These are phyloP conservation scores for Ylistrum balloti DNA, from an alignment of 1,140 invertebrate genomes.

Conservation along the genomic window DNA sequence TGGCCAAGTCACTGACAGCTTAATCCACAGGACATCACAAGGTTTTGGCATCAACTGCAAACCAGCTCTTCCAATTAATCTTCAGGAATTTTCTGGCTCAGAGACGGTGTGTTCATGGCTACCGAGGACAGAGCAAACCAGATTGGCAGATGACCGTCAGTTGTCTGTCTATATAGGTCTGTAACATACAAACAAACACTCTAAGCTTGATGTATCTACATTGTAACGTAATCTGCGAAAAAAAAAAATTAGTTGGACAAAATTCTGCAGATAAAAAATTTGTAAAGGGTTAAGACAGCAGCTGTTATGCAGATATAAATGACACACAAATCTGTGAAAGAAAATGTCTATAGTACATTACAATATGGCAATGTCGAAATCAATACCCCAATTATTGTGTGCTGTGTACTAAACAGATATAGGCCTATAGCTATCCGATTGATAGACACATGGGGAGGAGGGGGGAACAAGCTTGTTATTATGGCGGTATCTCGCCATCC, in stretches of 20 bases:
- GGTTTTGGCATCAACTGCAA: conserved; percentile 32
- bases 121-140: not conserved
- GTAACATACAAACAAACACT: not conserved
- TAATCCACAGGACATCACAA: conserved; percentile 38
- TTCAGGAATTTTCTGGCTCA: conserved; percentile 20
- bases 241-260: not conserved
- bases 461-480: not conserved
- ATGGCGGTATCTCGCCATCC: not conserved
- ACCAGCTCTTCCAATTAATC: conserved; percentile 19
- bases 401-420: conserved; percentile 34
- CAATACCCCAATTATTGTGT: conserved; percentile 38
- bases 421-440: conserved; percentile 13
- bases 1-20: conserved; percentile 23
- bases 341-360: not conserved
- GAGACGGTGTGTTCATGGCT: not conserved
- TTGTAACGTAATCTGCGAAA: not conserved
- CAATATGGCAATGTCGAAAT: not conserved
- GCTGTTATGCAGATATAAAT: not conserved
- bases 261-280: not conserved
- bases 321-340: not conserved
- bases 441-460: not conserved
- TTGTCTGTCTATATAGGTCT: not conserved
- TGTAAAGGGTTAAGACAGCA: not conserved
- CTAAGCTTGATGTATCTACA: not conserved
- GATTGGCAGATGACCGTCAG: not conserved